These are phyloP conservation scores for Malurus elegans DNA, from an alignment of 2,113 vertebrate genomes.

Conservation along the genomic window DNA sequence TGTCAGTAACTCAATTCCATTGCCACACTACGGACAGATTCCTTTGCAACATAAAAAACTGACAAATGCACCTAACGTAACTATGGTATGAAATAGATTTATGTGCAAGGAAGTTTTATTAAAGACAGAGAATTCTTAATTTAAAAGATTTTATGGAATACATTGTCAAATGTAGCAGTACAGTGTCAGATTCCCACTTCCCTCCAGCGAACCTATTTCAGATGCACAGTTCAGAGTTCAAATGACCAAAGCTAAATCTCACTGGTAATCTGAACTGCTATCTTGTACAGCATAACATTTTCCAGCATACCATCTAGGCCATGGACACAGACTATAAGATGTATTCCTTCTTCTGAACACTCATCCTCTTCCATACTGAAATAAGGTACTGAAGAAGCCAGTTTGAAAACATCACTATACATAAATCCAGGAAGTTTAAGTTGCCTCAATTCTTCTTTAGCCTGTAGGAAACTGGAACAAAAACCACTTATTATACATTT, in stretches of 20 bases:
- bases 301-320: slow-evolving; percentile 89
- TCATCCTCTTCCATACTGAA: slow-evolving; percentile 94
- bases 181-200: not conserved
- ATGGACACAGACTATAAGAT: slow-evolving; percentile 96
- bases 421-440: slow-evolving; percentile 92
- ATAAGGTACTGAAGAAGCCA: slow-evolving; percentile 93
- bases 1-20: not conserved
- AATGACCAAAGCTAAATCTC: not conserved
- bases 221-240: not conserved
- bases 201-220: not conserved
- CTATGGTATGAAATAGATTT: not conserved
- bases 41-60: not conserved
- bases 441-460: slow-evolving; percentile 93
- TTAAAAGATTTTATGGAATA: not conserved
- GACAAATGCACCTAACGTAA: not conserved
- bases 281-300: not conserved
- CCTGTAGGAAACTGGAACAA: slow-evolving; percentile 86
- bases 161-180: not conserved
- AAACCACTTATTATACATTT: not conserved
- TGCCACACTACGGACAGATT: not conserved
- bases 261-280: not conserved
- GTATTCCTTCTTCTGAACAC: slow-evolving; percentile 88
- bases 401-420: slow-evolving; percentile 89
- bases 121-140: not conserved
- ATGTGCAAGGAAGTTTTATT: not conserved